Evolutionary conservation across 2,113 vertebrate species (phyloP).

Genomic region (Hirundichthys speculiger): DNA sequence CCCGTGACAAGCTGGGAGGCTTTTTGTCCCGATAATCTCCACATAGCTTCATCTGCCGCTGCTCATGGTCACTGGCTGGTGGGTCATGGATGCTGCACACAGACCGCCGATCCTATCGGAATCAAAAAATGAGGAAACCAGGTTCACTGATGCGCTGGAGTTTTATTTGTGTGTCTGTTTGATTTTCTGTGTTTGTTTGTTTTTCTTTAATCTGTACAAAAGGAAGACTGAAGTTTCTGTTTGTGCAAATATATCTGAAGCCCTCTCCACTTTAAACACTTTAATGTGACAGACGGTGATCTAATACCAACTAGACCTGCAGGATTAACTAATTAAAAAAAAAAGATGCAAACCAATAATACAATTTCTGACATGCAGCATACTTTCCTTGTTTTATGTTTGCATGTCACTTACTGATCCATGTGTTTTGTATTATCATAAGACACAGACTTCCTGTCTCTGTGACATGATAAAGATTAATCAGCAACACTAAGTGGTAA

Average conservation of each 20-base stretch:
- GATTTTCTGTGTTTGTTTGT: conserved; percentile 20
- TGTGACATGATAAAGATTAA: not conserved
- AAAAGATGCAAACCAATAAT: not conserved
- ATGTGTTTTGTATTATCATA: conserved; percentile 3
- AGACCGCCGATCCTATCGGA: conserved; percentile 41
- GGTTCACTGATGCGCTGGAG: conserved; percentile 49
- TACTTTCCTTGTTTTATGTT: too few relatives aligned
- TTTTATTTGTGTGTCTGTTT: not conserved
- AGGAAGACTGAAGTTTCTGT: conserved; percentile 9
- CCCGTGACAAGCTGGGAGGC: conserved; percentile 80
- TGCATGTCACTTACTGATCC: too few relatives aligned
- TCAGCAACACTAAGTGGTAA: too few relatives aligned
- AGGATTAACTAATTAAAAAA: not conserved
- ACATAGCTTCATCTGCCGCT: conserved; percentile 77
- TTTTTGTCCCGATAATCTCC: conserved; percentile 82
- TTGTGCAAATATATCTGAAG: not conserved
- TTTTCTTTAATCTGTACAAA: conserved; percentile 25
- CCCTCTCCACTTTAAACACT: not conserved
- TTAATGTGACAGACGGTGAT: not conserved
- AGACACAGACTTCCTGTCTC: too few relatives aligned
- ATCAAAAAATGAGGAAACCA: conserved; percentile 48
- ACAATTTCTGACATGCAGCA: too few relatives aligned
- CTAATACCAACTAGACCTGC: not conserved
- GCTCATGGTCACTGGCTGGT: conserved; percentile 74
- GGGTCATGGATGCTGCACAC: conserved; percentile 61